Evolutionary conservation across 2,113 vertebrate species (phyloP), one percentile per base, ranked within the genome.

Genomic region (Aspiorhynchus laticeps): DNA sequence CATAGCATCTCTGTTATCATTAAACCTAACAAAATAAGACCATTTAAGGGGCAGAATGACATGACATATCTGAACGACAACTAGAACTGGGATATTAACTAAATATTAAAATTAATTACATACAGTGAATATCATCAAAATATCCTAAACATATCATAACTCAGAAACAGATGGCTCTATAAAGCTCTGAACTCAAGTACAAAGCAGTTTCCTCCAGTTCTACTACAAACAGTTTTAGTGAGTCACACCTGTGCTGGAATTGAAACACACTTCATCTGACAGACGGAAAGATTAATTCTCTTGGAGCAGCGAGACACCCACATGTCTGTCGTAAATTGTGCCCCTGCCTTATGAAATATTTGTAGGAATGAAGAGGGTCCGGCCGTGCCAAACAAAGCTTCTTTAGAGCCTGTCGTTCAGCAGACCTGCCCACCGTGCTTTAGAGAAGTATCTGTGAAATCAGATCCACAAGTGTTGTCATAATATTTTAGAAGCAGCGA

Each of bases 401-500:
- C 76, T 83, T 85, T 84, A 84, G 86, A 85, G 51, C 56, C 26
- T 17, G 82, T 71, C 56, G 14, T 76, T 56, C 73, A 67, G 46
- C 77, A 33, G 46, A 86, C 56, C 83, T 74, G 74, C 46, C 59
- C 33, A 38, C 26, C 26, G 51, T 46, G 65, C 80, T 84, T 86
- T 79, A 65, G 67, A 87, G 75, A 28, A 53, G 59, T 78, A 56
- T 28, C 83, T 80, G 31, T 73, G 59, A 87, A 91, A 89, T 90
- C 59, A 86, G 61, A 90, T 65, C 77, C 21, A 10, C 67, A 38
- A 63, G 69, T 88, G 61, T 61, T 87, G 83, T 87, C 71, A 85
- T 83, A 91, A 87, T 81, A 85, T 90, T 90, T 86, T 24, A 67
- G 73, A 88, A 88, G 79, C 63, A 85, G 36, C 81, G 48, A 90